Base-by-base conservation (phyloP, 2,888 invertebrate genomes). In the Corythucha ciliata region DNA sequence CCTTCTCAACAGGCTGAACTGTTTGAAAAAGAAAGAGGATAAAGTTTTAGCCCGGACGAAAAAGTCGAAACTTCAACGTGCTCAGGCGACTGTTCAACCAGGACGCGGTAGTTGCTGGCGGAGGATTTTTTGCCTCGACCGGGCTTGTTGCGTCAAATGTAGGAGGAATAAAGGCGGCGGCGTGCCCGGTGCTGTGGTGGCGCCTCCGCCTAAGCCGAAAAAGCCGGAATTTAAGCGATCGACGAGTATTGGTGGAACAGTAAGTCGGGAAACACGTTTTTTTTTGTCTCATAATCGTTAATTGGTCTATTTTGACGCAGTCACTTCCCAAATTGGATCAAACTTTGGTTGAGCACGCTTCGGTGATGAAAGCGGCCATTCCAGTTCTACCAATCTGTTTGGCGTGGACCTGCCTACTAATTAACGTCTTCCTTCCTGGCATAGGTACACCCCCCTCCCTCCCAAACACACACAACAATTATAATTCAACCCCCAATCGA, bases 341-440 rank as follows among this genome's bases (percentile, higher is more conserved):
- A 0, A 78, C 81, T 21, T 71, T 89, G 56, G 81, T 89, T 16
- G 89, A 89, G 63, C 83, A 85, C 66, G 79, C 78, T 54, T 90
- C 91, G 2, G 76, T 85, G 65, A 92, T 94, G 79, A 83, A 86
- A 60, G 89, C 84, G 21, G 92, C 92, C 25, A 89, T 96, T 59
- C 94, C 96, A 0, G 84, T 90, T 57, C 74, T 96, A 65, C 93
- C 94, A 1, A 71, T 86, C 7, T 80, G 79, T 45, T 72, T 92
- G 46, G 93, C 94, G 6, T 84, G 87, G 78, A 76, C 89, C 66
- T 94, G 92, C 66, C 77, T 91, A 48, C 67, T 90, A 21, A 81
- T 86, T 70, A 90, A 90, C 67, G 74, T 84, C 56, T 64, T 87
- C 55, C 67, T 84, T 44, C 89, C 89, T 1, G 89, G 89, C 52